These are phyloP conservation scores for Xanthia togata DNA, from an alignment of 2,888 invertebrate genomes.

Conservation along the genomic window DNA sequence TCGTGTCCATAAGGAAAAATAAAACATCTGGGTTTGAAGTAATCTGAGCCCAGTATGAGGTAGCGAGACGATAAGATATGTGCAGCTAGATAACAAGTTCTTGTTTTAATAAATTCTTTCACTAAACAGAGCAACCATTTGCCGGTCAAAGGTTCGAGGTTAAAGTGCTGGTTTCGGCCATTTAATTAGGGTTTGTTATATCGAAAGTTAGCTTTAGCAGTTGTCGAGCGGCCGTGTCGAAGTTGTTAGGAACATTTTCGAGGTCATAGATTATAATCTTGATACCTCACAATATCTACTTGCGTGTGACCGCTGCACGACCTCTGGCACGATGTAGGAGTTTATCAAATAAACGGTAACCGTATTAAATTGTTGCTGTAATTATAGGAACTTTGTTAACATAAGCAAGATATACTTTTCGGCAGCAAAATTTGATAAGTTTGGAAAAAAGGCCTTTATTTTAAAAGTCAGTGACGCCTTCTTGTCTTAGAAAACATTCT, in stretches of 20 bases:
- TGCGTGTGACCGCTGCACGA: conserved; percentile 57
- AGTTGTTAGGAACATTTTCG: conserved; percentile 42
- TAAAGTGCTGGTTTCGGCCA: conserved; percentile 51
- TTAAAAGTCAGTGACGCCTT: conserved; percentile 6
- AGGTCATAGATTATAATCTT: conserved; percentile 58
- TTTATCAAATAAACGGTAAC: conserved; percentile 59
- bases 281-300: conserved; percentile 48
- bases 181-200: conserved; percentile 56
- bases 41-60: conserved; percentile 18
- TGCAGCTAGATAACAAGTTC: conserved; percentile 48
- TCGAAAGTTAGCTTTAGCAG: conserved; percentile 50
- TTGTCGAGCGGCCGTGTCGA: conserved; percentile 41
- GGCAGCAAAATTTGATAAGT: conserved; percentile 18
- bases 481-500: conserved; percentile 13
- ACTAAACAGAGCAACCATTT: conserved; percentile 50
- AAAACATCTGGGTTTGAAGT: conserved; percentile 3
- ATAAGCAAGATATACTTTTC: conserved; percentile 20
- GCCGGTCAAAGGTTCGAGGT: conserved; percentile 62
- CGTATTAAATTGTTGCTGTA: conserved; percentile 39
- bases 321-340: conserved; percentile 45
- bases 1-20: conserved; percentile 5
- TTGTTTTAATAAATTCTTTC: conserved; percentile 33
- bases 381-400: conserved; percentile 31
- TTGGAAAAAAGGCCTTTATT: conserved; percentile 44
- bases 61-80: conserved; percentile 12